Conservation (phyloP, 2,888 invertebrate genomes). For the Idaea biselata region DNA sequence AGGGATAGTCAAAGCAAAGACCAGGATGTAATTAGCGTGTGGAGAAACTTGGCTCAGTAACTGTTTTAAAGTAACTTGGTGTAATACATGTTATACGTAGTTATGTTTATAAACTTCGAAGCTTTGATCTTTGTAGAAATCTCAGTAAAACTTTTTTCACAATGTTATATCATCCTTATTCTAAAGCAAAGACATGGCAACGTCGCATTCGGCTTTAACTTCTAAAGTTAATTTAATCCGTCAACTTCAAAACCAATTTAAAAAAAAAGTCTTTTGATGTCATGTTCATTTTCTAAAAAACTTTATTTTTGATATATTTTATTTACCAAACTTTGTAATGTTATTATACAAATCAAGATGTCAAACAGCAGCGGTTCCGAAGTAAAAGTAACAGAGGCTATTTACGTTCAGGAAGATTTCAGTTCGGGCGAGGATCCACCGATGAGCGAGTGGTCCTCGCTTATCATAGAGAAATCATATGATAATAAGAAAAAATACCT, state of each 20-base stretch:
- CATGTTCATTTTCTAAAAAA: neutral
- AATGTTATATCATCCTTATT: neutral
- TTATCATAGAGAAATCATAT: constrained; percentile 24
- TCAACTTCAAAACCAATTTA: neutral
- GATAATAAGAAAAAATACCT: constrained; percentile 34
- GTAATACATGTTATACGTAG: constrained; percentile 18
- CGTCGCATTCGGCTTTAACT: too few species aligned
- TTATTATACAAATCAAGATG: constrained; percentile 13
- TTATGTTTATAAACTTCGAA: constrained; percentile 1
- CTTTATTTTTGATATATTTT: neutral
- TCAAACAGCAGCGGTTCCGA: constrained; percentile 14
- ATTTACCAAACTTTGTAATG: neutral
- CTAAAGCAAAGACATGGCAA: too few species aligned
- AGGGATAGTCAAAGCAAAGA: constrained; percentile 60
- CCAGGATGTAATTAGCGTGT: constrained; percentile 70
- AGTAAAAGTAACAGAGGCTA: constrained; percentile 9
- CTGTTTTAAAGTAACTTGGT: constrained; percentile 6
- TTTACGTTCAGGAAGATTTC: constrained; percentile 14
- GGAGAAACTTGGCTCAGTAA: constrained; percentile 50
- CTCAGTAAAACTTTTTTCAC: neutral
- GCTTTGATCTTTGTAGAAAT: neutral
- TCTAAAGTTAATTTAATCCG: neutral
- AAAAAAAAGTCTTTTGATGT: neutral
- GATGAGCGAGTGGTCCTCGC: constrained; percentile 45
- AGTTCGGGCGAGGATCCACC: constrained; percentile 37